phyloP scores from a whole-genome alignment of 2,113 vertebrate genomes.

The Tetrao urogallus region DNA sequence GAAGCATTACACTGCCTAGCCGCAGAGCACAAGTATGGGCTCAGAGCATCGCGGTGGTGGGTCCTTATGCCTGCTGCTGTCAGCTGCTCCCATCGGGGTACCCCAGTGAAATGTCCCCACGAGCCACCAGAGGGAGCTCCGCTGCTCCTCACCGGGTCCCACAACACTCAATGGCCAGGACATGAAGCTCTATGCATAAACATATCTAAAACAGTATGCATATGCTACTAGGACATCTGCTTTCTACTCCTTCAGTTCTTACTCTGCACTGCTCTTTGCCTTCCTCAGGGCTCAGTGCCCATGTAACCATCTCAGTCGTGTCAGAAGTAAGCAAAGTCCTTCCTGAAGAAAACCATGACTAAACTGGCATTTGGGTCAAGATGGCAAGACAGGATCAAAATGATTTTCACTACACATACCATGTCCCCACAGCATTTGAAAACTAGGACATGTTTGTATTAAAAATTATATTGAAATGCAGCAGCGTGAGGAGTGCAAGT shows the following conservation, averaged over 20 bases:
- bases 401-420: neutral
- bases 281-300: too few relatives aligned
- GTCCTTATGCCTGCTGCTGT: too few relatives aligned
- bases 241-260: neutral
- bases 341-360: neutral
- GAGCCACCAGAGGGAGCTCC: constrained; percentile 1
- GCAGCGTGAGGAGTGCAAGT: neutral
- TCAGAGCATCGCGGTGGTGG: too few relatives aligned
- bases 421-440: neutral
- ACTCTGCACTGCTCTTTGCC: fast-evolving
- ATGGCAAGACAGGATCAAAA: neutral
- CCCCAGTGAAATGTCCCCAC: neutral
- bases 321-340: neutral
- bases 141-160: fast-evolving
- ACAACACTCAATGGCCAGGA: too few relatives aligned
- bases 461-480: neutral
- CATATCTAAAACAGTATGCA: fast-evolving
- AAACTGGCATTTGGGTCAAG: neutral
- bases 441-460: neutral
- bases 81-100: neutral
- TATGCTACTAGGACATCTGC: neutral
- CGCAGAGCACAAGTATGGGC: neutral
- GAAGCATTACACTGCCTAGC: constrained; percentile 79
- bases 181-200: neutral
- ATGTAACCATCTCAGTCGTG: neutral